These are phyloP conservation scores for Catharus bicknelli DNA, from an alignment of 2,113 vertebrate genomes.

Conservation along the genomic window DNA sequence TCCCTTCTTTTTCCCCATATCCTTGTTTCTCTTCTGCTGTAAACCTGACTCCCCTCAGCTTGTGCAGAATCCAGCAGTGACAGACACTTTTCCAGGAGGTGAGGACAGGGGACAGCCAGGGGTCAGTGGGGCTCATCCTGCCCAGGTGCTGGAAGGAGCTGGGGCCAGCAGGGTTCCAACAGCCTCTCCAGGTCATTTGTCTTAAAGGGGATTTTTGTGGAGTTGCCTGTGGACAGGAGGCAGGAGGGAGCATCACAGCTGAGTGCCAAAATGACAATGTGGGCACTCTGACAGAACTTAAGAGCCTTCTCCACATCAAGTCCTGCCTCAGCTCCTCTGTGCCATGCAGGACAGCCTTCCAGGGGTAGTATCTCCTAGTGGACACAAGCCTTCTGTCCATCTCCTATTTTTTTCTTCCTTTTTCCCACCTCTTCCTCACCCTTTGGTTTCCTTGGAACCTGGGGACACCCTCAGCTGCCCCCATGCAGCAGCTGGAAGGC, in stretches of 20 bases:
- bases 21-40: neutral
- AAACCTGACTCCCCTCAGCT: neutral
- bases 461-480: neutral
- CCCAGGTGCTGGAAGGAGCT: neutral
- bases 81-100: fast-evolving
- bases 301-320: neutral
- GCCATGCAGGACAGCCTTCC: neutral
- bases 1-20: neutral
- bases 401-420: neutral
- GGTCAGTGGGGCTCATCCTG: neutral
- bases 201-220: neutral
- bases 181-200: neutral
- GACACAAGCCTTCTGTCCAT: neutral
- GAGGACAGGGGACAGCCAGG: neutral
- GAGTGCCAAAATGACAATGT: neutral
- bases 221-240: neutral
- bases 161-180: neutral
- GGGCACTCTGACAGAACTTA: neutral
- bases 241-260: neutral
- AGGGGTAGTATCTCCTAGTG: neutral
- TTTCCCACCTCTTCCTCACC: neutral
- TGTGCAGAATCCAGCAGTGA: neutral
- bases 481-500: neutral
- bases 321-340: fast-evolving
- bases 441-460: neutral